Evolutionary conservation across 2,888 invertebrate genomes (phyloP).

Genomic region (Cryptocheilus praepositus): DNA sequence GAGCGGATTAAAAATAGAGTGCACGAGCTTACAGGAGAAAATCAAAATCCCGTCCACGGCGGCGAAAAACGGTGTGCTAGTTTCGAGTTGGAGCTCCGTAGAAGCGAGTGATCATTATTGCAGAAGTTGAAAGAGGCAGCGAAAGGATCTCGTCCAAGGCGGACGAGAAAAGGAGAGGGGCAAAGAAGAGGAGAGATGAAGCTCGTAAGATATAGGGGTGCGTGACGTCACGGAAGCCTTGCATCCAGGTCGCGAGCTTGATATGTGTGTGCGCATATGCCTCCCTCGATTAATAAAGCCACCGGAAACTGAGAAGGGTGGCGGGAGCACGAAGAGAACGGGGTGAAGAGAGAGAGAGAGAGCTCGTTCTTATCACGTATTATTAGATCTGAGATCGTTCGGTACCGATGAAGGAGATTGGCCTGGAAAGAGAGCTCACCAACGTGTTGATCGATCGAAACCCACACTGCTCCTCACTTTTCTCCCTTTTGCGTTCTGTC

Average conservation of each 20-base stretch:
- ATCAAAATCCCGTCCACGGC: too few species aligned
- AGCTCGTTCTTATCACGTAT: constrained; percentile 4
- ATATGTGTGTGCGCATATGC: background rate
- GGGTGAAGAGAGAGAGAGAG: constrained; percentile 1
- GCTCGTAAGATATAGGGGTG: constrained; percentile 6
- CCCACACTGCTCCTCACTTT: background rate
- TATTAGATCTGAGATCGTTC: too few species aligned
- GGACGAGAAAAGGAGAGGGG: too few species aligned
- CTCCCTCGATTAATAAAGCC: constrained; percentile 4
- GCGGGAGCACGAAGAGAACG: constrained; percentile 4
- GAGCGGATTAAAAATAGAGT: too few species aligned
- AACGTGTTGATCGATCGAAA: too few species aligned
- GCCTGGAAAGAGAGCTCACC: too few species aligned
- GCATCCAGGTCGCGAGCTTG: constrained; percentile 10
- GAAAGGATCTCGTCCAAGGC: background rate
- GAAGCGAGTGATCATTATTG: constrained; percentile 29
- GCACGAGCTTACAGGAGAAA: too few species aligned
- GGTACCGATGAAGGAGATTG: too few species aligned
- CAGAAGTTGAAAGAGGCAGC: background rate
- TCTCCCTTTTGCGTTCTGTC: background rate
- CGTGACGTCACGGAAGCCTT: constrained; percentile 3
- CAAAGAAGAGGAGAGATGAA: background rate
- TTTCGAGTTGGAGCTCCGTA: background rate
- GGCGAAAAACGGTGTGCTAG: background rate
- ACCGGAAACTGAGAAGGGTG: constrained; percentile 11